Conservation (phyloP, 2,113 vertebrate genomes). For the Prionailurus bengalensis region DNA sequence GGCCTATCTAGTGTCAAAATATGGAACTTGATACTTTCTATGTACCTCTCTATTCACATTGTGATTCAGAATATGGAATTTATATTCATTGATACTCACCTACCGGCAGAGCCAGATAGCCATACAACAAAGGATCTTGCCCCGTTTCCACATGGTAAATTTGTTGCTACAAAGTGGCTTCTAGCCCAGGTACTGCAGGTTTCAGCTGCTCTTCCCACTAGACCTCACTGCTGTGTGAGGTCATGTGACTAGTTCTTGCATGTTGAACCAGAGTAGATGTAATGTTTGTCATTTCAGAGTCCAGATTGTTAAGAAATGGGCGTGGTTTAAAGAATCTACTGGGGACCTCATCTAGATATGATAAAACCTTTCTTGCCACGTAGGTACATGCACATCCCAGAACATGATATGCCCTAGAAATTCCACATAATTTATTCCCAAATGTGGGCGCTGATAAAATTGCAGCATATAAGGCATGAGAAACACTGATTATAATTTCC, state of each 20-base stretch:
- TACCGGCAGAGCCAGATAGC: background rate
- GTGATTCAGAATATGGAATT: background rate
- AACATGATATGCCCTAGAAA: accelerated
- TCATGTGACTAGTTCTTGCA: background rate
- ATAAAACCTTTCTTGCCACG: background rate
- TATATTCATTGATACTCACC: background rate
- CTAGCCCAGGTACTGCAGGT: background rate
- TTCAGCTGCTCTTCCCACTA: background rate
- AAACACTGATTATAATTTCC: background rate
- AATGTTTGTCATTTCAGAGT: background rate
- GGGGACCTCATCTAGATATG: background rate
- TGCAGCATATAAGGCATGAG: background rate
- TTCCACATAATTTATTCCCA: background rate
- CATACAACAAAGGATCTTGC: background rate
- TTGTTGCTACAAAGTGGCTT: background rate
- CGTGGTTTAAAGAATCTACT: background rate
- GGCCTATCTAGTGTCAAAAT: background rate
- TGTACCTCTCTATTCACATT: background rate
- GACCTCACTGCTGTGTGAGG: background rate
- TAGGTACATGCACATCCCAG: background rate
- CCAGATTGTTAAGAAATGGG: background rate
- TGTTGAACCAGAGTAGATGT: background rate
- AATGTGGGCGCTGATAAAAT: background rate
- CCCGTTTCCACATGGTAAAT: accelerated
- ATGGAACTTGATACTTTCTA: background rate